Percentiles rank a stretch among this genome's conserved stretches.
phyloP scores from a whole-genome alignment of 2,888 invertebrate genomes.

The Platycheirus rosarum region DNA sequence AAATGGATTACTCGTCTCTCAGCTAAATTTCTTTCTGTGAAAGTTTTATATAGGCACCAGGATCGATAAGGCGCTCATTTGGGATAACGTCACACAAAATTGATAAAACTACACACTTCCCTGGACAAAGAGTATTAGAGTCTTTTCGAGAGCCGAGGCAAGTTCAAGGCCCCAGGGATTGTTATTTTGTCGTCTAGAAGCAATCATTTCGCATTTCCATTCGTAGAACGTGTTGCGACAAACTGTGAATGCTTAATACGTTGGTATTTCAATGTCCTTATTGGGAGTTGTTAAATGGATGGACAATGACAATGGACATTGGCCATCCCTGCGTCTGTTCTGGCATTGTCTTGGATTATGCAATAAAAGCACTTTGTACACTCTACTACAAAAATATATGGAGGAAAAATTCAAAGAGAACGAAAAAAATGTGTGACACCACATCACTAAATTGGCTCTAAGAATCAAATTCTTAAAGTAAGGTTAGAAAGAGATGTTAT shows the following conservation, averaged over 20 bases:
- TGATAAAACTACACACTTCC: conserved; percentile 6
- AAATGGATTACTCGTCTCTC: conserved; percentile 3
- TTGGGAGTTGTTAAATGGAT: conserved; percentile 1
- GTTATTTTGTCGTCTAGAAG: conserved; percentile 21
- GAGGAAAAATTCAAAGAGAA: background rate
- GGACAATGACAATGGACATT: background rate
- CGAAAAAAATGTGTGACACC: background rate
- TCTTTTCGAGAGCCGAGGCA: background rate
- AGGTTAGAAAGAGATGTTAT: background rate
- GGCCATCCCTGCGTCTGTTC: background rate
- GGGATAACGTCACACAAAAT: background rate
- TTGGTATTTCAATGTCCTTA: conserved; percentile 6
- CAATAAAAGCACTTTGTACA: background rate
- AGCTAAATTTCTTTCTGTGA: background rate
- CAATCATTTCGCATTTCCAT: conserved; percentile 1
- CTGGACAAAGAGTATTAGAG: background rate
- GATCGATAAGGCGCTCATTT: background rate
- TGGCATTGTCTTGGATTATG: conserved; percentile 11
- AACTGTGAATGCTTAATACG: conserved; percentile 5
- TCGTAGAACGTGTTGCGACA: conserved; percentile 2
- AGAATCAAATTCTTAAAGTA: conserved; percentile 8
- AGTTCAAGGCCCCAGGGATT: background rate
- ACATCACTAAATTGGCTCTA: conserved; percentile 22
- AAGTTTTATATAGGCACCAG: background rate
- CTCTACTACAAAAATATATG: background rate